These are phyloP conservation scores for Lanius collurio DNA, from an alignment of 2,113 vertebrate species.

Conservation along the genomic window DNA sequence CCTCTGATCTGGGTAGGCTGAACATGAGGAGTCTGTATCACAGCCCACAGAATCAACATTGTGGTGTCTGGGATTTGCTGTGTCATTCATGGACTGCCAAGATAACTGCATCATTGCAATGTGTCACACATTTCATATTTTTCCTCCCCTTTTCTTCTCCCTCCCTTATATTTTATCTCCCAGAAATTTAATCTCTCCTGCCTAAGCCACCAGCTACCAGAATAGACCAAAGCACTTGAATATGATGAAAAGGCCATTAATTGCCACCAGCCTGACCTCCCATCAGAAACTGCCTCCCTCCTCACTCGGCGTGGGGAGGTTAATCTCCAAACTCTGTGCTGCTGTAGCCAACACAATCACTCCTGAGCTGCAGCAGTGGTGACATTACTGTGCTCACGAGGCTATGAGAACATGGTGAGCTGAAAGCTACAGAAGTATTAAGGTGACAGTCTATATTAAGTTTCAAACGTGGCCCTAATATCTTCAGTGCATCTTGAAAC, in stretches of 20 bases:
- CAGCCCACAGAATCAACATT: constrained; percentile 14
- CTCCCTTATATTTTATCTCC: constrained; percentile 5
- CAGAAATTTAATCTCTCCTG: constrained; percentile 3
- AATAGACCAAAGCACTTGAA: not conserved
- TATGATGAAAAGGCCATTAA: constrained; percentile 17
- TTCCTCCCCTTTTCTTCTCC: not conserved
- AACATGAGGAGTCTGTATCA: not conserved
- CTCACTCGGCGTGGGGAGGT: not conserved
- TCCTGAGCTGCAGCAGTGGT: not conserved
- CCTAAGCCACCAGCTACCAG: not conserved
- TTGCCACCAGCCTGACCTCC: not conserved
- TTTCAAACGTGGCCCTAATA: not conserved
- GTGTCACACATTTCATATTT: not conserved
- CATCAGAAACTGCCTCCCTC: not conserved
- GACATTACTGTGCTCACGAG: not conserved
- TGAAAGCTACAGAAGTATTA: not conserved
- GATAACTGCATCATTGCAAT: not conserved
- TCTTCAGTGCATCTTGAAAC: not conserved
- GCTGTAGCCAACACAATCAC: not conserved
- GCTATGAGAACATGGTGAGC: not conserved
- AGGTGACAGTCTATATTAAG: not conserved
- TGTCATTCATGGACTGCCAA: constrained; percentile 25
- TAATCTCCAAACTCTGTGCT: not conserved
- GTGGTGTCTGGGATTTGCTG: not conserved
- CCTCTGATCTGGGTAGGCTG: not conserved